Conservation (phyloP, 64 coral and sea anemone genomes). For the Exaiptasia diaphana region DNA sequence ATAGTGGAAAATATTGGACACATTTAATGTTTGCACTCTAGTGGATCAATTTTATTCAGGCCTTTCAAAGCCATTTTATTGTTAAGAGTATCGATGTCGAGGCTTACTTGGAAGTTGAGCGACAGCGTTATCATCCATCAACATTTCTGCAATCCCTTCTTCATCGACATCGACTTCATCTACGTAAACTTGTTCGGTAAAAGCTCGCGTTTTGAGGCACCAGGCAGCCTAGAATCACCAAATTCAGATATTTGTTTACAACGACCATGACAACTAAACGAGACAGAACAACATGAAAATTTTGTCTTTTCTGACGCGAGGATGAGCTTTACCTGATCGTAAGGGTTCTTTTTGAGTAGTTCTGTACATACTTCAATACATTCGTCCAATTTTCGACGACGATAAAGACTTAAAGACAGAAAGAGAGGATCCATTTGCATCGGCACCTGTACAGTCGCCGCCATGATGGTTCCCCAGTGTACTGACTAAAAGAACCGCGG, state of each 20-base stretch:
- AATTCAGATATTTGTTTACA: too few species aligned
- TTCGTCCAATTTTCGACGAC: slow-evolving; percentile 89
- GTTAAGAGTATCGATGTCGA: not conserved
- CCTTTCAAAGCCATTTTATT: too few species aligned
- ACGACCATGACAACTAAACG: too few species aligned
- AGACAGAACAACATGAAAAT: too few species aligned
- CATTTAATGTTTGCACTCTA: too few species aligned
- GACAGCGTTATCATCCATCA: slow-evolving; percentile 97
- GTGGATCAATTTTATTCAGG: too few species aligned
- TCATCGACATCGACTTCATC: slow-evolving; percentile 98
- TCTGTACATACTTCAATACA: slow-evolving; percentile 94
- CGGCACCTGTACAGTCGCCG: slow-evolving; percentile 43
- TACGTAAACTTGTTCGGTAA: slow-evolving; percentile 98
- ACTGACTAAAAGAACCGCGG: too few species aligned
- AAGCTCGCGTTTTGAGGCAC: slow-evolving; percentile 95
- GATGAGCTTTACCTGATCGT: slow-evolving; percentile 73
- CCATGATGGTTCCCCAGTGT: too few species aligned
- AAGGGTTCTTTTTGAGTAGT: slow-evolving; percentile 96
- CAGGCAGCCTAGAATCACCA: slow-evolving; percentile 64
- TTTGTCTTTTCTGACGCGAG: too few species aligned
- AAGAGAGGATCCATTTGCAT: slow-evolving; percentile 92
- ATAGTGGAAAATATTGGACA: too few species aligned
- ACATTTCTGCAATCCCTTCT: slow-evolving; percentile 96
- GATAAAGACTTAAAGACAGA: slow-evolving; percentile 91
- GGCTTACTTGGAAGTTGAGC: slow-evolving; percentile 92